These are phyloP conservation scores for Tretioscincus oriximinensis DNA, from an alignment of 2,113 vertebrate species.

Conservation along the genomic window DNA sequence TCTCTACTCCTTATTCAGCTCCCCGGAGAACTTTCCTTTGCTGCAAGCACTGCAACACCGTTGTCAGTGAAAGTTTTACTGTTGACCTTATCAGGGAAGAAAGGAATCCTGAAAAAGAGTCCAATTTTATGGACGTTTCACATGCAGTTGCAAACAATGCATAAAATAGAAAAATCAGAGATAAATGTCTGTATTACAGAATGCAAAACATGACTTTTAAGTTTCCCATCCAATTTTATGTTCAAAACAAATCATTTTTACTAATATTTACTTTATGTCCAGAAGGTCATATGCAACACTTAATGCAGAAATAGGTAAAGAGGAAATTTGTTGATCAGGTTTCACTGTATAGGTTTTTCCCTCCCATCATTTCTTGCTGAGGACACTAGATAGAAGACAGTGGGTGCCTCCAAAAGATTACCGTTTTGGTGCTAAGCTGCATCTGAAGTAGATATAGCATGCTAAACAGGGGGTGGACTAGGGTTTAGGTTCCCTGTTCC, in stretches of 20 bases:
- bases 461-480: too few species aligned
- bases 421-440: too few species aligned
- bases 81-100: not conserved
- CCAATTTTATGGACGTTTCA: conserved; percentile 20
- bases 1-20: fast-evolving
- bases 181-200: conserved; percentile 3
- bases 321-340: not conserved
- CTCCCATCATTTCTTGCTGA: too few species aligned
- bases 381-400: too few species aligned
- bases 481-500: too few species aligned
- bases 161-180: not conserved
- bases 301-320: not conserved
- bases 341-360: not conserved
- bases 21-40: not conserved
- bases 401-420: too few species aligned
- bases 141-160: conserved; percentile 16
- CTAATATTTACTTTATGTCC: not conserved
- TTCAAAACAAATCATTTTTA: conserved; percentile 17
- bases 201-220: conserved; percentile 10
- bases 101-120: conserved; percentile 23
- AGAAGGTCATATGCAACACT: not conserved
- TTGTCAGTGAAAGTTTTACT: not conserved
- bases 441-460: too few species aligned
- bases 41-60: not conserved
- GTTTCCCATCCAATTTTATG: conserved; percentile 18